Evolutionary conservation across 1,140 invertebrate genomes (phyloP).

Genomic region (Brachystomella parvula): DNA sequence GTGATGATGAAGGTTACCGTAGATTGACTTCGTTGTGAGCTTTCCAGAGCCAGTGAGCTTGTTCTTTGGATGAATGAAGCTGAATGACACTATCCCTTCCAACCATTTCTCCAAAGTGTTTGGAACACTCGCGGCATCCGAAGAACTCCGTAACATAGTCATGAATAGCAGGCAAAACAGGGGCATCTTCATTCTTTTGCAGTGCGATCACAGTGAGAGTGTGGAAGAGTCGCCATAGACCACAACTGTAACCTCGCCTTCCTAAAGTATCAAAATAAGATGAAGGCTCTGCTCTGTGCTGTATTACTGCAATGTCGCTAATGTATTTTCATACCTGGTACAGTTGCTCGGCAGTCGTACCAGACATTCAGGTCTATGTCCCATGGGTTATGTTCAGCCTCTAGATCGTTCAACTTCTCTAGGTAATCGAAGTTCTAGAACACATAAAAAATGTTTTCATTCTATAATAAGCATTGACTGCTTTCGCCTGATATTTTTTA

Average conservation of each 20-base stretch:
- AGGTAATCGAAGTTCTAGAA: conserved; percentile 20
- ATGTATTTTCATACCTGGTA: conserved; percentile 43
- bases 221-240: conserved; percentile 92
- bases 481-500: too few species aligned
- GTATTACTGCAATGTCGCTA: neutral
- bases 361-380: conserved; percentile 52
- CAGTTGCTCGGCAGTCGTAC: conserved; percentile 74
- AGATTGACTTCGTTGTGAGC: conserved; percentile 88
- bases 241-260: conserved; percentile 85
- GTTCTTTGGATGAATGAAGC: conserved; percentile 60
- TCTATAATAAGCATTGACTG: conserved; percentile 27
- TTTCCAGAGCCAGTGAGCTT: conserved; percentile 87
- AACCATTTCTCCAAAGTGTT: conserved; percentile 77
- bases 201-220: conserved; percentile 73
- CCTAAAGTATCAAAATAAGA: conserved; percentile 19
- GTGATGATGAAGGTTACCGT: conserved; percentile 19
- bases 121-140: conserved; percentile 79
- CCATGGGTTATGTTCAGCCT: conserved; percentile 30
- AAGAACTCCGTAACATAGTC: conserved; percentile 89
- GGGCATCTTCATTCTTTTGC: conserved; percentile 44
- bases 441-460: neutral
- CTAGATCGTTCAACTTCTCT: conserved; percentile 32
- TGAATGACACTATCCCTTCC: conserved; percentile 55
- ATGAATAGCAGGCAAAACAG: conserved; percentile 71
- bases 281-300: too few species aligned